Evolutionary conservation across 2,797 vertebrate species (phyloP).

Genomic region (Fistularia commersonii): DNA sequence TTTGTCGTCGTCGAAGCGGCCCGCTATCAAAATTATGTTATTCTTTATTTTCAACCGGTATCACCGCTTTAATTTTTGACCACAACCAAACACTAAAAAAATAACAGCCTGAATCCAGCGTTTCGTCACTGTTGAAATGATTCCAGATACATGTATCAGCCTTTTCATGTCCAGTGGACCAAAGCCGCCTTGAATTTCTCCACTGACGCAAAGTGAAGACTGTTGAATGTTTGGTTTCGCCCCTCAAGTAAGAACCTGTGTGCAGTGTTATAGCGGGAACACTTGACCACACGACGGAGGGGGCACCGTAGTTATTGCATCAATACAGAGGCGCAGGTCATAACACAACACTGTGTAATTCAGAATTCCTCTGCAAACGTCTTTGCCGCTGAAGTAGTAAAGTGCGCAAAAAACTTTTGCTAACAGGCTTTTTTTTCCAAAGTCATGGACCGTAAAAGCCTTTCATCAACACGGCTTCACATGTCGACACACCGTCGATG

Average conservation of each 20-base stretch:
- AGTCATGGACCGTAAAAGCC: conserved; percentile 18
- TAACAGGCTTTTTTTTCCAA: conserved; percentile 15
- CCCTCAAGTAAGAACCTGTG: neutral
- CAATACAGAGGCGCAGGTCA: neutral
- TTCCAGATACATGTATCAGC: too few relatives aligned
- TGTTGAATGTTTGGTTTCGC: neutral
- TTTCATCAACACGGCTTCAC: conserved; percentile 41
- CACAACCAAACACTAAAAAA: too few relatives aligned
- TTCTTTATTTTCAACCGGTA: too few relatives aligned
- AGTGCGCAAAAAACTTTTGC: neutral
- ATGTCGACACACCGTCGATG: conserved; percentile 28
- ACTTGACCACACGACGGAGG: neutral
- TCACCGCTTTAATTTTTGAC: too few relatives aligned
- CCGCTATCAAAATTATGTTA: too few relatives aligned
- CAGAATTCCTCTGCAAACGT: neutral
- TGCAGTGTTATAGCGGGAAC: too few relatives aligned
- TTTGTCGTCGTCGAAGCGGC: too few relatives aligned
- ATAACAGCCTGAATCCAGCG: too few relatives aligned
- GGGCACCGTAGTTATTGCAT: neutral
- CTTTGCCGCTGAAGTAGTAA: conserved; percentile 5
- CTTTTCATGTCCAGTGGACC: neutral
- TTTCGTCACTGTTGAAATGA: too few relatives aligned
- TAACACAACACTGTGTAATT: neutral
- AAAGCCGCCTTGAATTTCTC: neutral
- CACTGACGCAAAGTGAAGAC: neutral